Base-by-base conservation (phyloP, 2,888 invertebrate species). In the Cheilosia scutellata region DNA sequence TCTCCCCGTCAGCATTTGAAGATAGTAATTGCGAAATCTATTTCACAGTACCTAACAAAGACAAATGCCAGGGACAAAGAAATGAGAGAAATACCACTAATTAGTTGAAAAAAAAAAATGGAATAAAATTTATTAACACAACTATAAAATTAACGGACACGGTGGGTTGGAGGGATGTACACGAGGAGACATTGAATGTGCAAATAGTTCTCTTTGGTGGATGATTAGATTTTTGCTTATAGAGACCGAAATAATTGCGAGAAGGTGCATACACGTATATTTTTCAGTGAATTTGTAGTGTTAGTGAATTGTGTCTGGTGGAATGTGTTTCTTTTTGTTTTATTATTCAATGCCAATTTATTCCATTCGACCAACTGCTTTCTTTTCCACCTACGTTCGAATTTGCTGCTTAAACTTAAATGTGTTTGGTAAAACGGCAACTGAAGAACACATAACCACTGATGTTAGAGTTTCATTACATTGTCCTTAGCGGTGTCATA, bases 161-260 rank as follows among this genome's bases (percentile, higher is more conserved):
- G 68, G 13, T 20, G 1, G 31, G 29, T 20, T 42, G 42, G 44
- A 5, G 6, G 27, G 31, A 49, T 40, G 51, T 65, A 6, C 11
- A n/a, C 27, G 58, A 44, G 57, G 16, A 60, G n/a, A n/a, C 31
- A 44, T 53, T 44, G 6, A 57, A 57, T 68, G 72, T 20, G 72
- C 62, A 72, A 72, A 71, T 63, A 72, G 72, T 72, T 72, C 20
- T 16, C 60, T 60, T 47, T 42, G n/a, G 55, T 31, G 4, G 42
- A 42, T 55, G 66, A 65, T 65, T 42, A 68, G 66, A 55, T 68
- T 16, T 20, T 27, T 68, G 42, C 31, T 42, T 29, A 42, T 16
- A 16, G 11, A 42, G 27, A 29, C 16, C n/a, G 13, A 27, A 51
- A 51, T 29, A 51, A 44, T 44, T 13, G n/a, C 16, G 42, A 37